These are phyloP conservation scores for Cheirogaleus medius DNA, from an alignment of 2,113 vertebrate species.

Conservation along the genomic window DNA sequence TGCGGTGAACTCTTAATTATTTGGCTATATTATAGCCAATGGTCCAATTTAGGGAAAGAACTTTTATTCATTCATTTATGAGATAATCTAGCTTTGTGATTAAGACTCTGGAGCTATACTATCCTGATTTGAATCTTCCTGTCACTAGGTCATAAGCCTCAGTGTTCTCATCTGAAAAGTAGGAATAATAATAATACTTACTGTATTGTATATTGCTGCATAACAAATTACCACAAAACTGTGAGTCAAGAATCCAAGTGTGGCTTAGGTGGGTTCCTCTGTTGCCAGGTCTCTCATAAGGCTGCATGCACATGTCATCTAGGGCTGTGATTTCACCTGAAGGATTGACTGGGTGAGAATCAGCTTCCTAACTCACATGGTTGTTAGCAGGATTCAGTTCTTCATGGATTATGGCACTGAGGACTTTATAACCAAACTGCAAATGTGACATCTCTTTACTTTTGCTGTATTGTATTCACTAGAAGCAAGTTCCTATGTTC, in stretches of 20 bases:
- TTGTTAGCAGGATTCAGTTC: slow-evolving; percentile 5
- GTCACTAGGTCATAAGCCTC: neutral
- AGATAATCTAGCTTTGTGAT: neutral
- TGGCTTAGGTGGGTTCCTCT: neutral
- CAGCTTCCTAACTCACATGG: neutral
- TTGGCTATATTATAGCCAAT: neutral
- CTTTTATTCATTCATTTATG: neutral
- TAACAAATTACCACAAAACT: neutral
- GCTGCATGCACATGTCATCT: neutral
- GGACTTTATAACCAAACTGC: neutral
- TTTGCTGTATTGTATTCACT: neutral
- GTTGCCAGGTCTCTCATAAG: neutral
- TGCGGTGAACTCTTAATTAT: neutral
- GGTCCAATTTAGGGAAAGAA: neutral
- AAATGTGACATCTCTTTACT: neutral
- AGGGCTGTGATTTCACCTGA: neutral
- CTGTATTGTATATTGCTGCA: neutral
- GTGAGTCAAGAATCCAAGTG: neutral
- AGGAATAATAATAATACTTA: neutral
- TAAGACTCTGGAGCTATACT: neutral
- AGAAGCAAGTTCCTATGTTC: neutral
- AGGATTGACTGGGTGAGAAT: neutral
- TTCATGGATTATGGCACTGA: neutral
- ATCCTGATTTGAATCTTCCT: neutral
- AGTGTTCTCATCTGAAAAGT: neutral